Conservation (phyloP, 2,888 invertebrate species). For the Chironomus riparius region DNA sequence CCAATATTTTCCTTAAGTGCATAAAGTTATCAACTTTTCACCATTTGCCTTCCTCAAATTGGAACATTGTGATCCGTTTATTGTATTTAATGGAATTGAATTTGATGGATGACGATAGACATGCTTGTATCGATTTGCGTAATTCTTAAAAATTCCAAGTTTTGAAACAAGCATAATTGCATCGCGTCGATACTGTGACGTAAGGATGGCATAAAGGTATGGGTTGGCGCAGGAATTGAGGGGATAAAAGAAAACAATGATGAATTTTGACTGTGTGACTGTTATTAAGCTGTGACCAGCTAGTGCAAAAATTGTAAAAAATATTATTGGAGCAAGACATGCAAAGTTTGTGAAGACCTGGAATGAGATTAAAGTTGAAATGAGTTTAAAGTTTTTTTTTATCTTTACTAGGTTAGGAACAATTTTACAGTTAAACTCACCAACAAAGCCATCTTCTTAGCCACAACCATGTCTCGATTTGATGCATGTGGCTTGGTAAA, state of each 20-base stretch:
- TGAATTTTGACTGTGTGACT: slow-evolving; percentile 68
- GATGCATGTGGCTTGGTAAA: slow-evolving; percentile 37
- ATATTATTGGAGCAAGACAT: slow-evolving; percentile 81
- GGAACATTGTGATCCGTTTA: background rate
- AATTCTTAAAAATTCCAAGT: slow-evolving; percentile 47
- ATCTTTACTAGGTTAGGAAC: too few relatives aligned
- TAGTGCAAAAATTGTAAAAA: slow-evolving; percentile 78
- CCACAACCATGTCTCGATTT: slow-evolving; percentile 56
- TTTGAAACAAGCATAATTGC: slow-evolving; percentile 56
- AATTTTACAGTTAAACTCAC: slow-evolving; percentile 41
- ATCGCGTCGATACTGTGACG: slow-evolving; percentile 76
- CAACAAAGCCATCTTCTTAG: slow-evolving; percentile 81
- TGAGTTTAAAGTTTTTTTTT: too few relatives aligned
- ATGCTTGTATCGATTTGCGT: slow-evolving; percentile 45
- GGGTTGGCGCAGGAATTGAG: slow-evolving; percentile 89
- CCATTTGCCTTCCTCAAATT: too few relatives aligned
- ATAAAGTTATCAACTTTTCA: too few relatives aligned
- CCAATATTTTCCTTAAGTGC: too few relatives aligned
- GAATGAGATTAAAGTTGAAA: background rate
- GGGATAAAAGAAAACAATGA: slow-evolving; percentile 84
- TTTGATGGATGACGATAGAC: slow-evolving; percentile 35
- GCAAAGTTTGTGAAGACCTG: slow-evolving; percentile 68
- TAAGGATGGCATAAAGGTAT: slow-evolving; percentile 82
- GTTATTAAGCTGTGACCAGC: slow-evolving; percentile 76
- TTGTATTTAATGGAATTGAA: slow-evolving; percentile 28